These are phyloP conservation scores for Drosophila kikkawai DNA, from an alignment of 1,140 invertebrate genomes.

Conservation along the genomic window DNA sequence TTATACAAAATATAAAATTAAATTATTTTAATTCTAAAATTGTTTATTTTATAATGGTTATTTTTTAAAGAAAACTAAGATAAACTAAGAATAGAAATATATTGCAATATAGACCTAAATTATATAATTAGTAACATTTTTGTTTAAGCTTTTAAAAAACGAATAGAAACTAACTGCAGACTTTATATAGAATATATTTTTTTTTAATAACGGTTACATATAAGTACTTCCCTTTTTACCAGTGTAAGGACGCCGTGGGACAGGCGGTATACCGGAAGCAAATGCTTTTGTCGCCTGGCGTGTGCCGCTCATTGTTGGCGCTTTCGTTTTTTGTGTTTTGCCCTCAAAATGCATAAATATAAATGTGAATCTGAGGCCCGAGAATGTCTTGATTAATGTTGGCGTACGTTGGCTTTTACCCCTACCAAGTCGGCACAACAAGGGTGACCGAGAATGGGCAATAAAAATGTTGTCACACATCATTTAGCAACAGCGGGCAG, in stretches of 20 bases:
- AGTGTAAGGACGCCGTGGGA: conserved; percentile 5
- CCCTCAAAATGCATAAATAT: conserved; percentile 76
- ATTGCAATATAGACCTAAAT: too few species aligned
- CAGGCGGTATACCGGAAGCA: conserved; percentile 75
- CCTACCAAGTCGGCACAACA: conserved; percentile 8
- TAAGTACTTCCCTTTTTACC: too few species aligned
- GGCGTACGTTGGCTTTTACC: conserved; percentile 79
- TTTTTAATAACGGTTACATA: too few species aligned
- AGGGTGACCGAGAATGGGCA: conserved; percentile 37
- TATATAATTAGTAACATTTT: too few species aligned
- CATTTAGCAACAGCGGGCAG: conserved; percentile 61
- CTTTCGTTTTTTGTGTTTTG: conserved; percentile 57
- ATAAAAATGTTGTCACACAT: conserved; percentile 81
- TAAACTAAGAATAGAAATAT: too few species aligned
- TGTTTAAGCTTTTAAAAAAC: too few species aligned
- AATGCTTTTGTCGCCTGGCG: conserved; percentile 78
- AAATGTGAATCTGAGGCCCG: conserved; percentile 49
- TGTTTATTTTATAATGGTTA: too few species aligned
- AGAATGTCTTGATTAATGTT: conserved; percentile 81
- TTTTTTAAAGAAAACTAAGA: too few species aligned
- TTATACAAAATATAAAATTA: too few species aligned
- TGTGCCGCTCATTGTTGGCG: conserved; percentile 70
- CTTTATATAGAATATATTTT: too few species aligned
- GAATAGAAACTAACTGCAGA: too few species aligned
- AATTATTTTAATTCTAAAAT: too few species aligned